A percentile compares a stretch with the other conserved stretches of the same genome.
These are phyloP conservation scores for Drosophila biarmipes DNA, from an alignment of 1,140 invertebrate genomes.

Conservation along the genomic window DNA sequence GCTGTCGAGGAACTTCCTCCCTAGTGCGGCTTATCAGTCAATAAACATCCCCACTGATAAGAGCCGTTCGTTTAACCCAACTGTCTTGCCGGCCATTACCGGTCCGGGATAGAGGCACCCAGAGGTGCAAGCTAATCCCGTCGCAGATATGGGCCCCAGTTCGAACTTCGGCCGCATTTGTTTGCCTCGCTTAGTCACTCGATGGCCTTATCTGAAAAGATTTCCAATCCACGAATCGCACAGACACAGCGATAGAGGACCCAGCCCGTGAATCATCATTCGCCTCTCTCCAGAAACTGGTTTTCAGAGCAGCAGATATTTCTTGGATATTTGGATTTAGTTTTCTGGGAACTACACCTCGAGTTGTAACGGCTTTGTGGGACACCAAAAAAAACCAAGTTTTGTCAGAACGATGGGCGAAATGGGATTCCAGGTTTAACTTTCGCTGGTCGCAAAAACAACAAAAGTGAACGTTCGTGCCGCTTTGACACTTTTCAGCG, in stretches of 20 bases:
- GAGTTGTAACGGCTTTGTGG: conserved; percentile 24
- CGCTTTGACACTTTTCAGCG: conserved; percentile 32
- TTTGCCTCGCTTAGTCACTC: conserved; percentile 36
- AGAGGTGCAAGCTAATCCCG: conserved; percentile 5
- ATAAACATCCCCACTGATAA: conserved; percentile 28
- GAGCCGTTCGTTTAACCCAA: conserved; percentile 7
- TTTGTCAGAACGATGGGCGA: conserved; percentile 16
- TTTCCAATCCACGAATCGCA: conserved; percentile 12
- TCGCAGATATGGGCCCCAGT: background rate
- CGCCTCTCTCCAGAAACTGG: conserved; percentile 31
- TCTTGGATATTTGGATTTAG: conserved; percentile 22
- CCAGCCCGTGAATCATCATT: conserved; percentile 29
- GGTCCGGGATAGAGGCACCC: background rate
- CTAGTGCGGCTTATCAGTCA: conserved; percentile 16
- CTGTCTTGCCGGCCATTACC: background rate
- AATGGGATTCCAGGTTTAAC: conserved; percentile 30
- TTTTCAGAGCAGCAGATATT: conserved; percentile 9
- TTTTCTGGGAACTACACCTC: conserved; percentile 25
- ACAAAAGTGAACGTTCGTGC: conserved; percentile 46
- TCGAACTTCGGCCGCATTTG: conserved; percentile 15
- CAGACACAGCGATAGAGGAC: background rate
- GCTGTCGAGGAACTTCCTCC: conserved; percentile 4
- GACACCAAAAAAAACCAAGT: conserved; percentile 20
- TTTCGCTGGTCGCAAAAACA: conserved; percentile 36
- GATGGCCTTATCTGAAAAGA: conserved; percentile 31